These are phyloP conservation scores for Porites evermanni DNA, from an alignment of 92 coral and sea anemone species.

Conservation along the genomic window DNA sequence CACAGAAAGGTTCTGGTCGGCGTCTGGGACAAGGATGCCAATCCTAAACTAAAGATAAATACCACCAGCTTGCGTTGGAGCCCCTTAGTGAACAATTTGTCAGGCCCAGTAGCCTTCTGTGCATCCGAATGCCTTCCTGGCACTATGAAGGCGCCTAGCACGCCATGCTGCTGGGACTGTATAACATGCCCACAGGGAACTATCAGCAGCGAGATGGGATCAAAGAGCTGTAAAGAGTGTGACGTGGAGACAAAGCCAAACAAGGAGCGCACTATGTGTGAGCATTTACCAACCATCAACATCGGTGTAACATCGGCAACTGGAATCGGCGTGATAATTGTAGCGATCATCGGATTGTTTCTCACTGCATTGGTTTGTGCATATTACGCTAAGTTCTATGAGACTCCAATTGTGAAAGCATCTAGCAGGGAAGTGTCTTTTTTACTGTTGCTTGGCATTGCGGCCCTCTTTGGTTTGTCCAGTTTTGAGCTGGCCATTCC, in stretches of 20 bases:
- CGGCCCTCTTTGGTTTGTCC: constrained; percentile 36
- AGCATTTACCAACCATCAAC: constrained; percentile 54
- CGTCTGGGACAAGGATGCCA: constrained; percentile 68
- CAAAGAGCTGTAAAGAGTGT: constrained; percentile 69
- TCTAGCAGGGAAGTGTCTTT: constrained; percentile 56
- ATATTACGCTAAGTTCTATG: constrained; percentile 18
- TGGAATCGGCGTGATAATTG: constrained; percentile 23
- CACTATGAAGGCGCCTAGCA: constrained; percentile 25
- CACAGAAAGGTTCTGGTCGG: constrained; percentile 51
- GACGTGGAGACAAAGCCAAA: constrained; percentile 54
- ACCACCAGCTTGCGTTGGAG: constrained; percentile 60
- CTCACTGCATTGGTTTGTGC: constrained; percentile 18
- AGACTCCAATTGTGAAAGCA: constrained; percentile 62
- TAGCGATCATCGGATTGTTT: constrained; percentile 23
- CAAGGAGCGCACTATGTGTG: constrained; percentile 43
- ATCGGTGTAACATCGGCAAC: constrained; percentile 41
- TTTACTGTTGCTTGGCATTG: constrained; percentile 41
- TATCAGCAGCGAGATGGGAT: constrained; percentile 45
- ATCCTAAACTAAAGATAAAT: constrained; percentile 25
- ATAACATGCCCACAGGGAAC: constrained; percentile 68
- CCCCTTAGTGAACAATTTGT: constrained; percentile 7
- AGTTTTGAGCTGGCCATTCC: constrained; percentile 45
- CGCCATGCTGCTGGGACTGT: constrained; percentile 81
- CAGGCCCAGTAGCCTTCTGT: constrained; percentile 50
- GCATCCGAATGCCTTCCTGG: constrained; percentile 39